Evolutionary conservation across 2,113 vertebrate species (phyloP), one percentile per base, ranked within the genome.

Genomic region (Spheniscus mendiculus): DNA sequence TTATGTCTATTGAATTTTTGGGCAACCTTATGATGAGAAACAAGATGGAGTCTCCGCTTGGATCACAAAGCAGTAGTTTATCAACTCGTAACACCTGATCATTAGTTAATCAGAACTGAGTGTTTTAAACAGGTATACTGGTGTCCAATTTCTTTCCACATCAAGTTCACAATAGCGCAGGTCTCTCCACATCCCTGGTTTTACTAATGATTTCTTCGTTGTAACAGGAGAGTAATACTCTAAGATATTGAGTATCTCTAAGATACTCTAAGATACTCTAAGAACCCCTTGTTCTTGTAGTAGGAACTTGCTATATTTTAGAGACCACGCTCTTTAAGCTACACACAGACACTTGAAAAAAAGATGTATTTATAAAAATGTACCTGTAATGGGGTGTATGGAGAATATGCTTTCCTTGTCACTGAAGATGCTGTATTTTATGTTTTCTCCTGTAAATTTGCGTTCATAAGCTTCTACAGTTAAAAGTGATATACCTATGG

Each of bases 341-440:
- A 85, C 36, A 76, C 13, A 79, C 4, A 44, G 38, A 61, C n/a
- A 59, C 4, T 26, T 47, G 45, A 3, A 25, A 66, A 81, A 88
- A 65, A 47, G 25, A 38, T 1, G 22, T 4, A 69, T 21, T 34
- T 52, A 38, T 12, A 73, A 73, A 92, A 85, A 93, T 53, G 95
- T 98, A 99, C 99, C 99, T 96, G 98, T 99, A 71, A 97, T 78
- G 62, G 97, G 96, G 65, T 98, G 97, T 82, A 99, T 98, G 78
- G 97, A 98, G 96, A 99, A 99, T 71, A 98, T 56, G 79, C 98
- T 96, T 96, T 99, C 98, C 55, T 99, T 98, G 83, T 98, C 99
- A 86, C 89, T 98, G 73, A 99, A 98, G 95, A 99, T 96, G 63
- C 97, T 98, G 82, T 99, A 99, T 56, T 96, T 98, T 95, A 99